Evolutionary conservation across 2,888 invertebrate genomes (phyloP), one percentile per base, ranked within the genome.

Genomic region (Ferrisia virgata): DNA sequence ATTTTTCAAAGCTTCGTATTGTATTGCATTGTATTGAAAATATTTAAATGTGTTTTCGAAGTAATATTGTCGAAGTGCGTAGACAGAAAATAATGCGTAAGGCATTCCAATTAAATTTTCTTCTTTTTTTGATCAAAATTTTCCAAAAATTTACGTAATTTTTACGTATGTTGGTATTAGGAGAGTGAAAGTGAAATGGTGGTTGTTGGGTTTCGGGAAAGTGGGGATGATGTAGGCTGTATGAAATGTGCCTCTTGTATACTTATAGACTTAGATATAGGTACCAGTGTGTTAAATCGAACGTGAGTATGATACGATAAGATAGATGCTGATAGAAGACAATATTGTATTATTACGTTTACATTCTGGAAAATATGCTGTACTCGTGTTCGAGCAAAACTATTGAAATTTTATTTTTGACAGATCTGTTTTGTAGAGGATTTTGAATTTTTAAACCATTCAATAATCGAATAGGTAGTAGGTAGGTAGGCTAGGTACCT

Each of bases 181-280:
- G 72, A 72, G 72, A 72, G 72, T 72, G 72, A 72, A 72, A 72
- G 72, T 72, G 13, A n/a, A 72, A 33, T 72, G n/a, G n/a, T 72
- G 72, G 72, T 72, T 64, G 15, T 64, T 28, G 28, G 13, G n/a
- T 33, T 72, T 31, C 4, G 53, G 18, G 2, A 33, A 9, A n/a
- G 72, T 6, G n/a, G 31, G 25, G 72, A 36, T 8, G 33, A n/a
- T 15, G n/a, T 15, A 47, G n/a, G n/a, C n/a, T n/a, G n/a, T n/a
- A n/a, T n/a, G n/a, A n/a, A n/a, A n/a, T n/a, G n/a, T n/a, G n/a
- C n/a, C n/a, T n/a, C n/a, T n/a, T n/a, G n/a, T n/a, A n/a, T n/a
- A n/a, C n/a, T 9, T 64, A 28, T 31, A 64, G 28, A 28, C 31
- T 64, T 47, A 47, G n/a, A n/a, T 3, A 47, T 47, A 18, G 18